Evolutionary conservation across 2,888 invertebrate genomes (phyloP), one percentile per base, ranked within the genome.

Genomic region (Ophonus ardosiacus): DNA sequence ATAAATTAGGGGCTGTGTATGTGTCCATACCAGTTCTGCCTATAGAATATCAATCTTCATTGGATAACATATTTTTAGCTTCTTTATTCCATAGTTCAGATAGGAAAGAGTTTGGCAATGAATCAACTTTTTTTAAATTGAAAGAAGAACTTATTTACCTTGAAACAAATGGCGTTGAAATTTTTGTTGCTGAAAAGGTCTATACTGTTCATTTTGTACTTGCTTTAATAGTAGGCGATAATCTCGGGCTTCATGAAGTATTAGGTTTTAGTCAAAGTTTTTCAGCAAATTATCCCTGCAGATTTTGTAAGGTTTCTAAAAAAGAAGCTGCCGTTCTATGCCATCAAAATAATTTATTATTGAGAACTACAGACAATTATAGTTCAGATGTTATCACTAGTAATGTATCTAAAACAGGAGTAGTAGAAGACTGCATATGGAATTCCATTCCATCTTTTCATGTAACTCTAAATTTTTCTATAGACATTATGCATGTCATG

Each of bases 171-270:
- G 87, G 87, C 18, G 84, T 87, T n/a, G 24, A 76, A 57, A 82
- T 86, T 61, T 79, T 79, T 61, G 79, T 18, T 38, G 74, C 38
- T 43, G 78, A 84, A 15, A 59, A 57, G 21, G 74, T 17, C 71
- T 7, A 61, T 17, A 59, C 84, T 31, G 86, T 88, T 74, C 79
- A 86, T 83, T 88, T 88, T 85, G 63, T 87, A 15, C 71, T 88
- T 18, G 87, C 81, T 21, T 65, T 87, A 74, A 85, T 88, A 56
- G 8, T 86, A 21, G 87, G 87, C 0, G 88, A 87, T 85, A 87
- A 88, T 81, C 83, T 87, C n/a, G 87, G 86, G 13, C 31, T 87
- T 24, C 87, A 87, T 85, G 85, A 84, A 56, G 71, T 87, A 74
- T 74, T 88, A 24, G 82, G 81, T 56, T 88, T 87, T 81, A 84